These are phyloP conservation scores for Gymnoscelis rufifasciata DNA, from an alignment of 2,888 invertebrate species.

Conservation along the genomic window DNA sequence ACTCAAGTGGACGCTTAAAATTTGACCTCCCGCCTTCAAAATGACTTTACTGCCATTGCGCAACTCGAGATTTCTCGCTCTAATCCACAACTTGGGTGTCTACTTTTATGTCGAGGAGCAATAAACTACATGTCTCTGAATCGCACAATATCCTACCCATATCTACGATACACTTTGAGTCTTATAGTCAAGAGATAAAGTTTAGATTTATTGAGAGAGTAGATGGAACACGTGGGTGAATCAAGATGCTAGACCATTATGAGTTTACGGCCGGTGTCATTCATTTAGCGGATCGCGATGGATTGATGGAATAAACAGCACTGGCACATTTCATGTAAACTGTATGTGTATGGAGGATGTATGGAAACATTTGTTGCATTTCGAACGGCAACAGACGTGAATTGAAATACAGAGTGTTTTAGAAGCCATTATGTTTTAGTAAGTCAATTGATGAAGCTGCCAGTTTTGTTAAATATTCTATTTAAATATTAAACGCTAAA, in stretches of 20 bases:
- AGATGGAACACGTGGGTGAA: conserved; percentile 60
- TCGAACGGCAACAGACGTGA: background rate
- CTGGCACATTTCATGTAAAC: conserved; percentile 2
- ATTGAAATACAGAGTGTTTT: background rate
- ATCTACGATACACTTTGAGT: conserved; percentile 31
- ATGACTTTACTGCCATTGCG: conserved; percentile 54
- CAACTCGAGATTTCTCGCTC: conserved; percentile 55
- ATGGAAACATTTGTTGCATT: conserved; percentile 1
- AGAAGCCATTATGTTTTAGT: no score
- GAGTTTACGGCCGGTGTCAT: conserved; percentile 63
- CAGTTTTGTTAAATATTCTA: no score
- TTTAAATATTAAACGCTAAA: no score
- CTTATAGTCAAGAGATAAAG: conserved; percentile 35
- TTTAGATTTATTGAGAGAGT: conserved; percentile 12
- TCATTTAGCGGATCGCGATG: conserved; percentile 67
- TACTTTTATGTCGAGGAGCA: conserved; percentile 66
- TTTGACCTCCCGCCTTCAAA: conserved; percentile 57
- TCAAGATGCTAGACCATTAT: conserved; percentile 51
- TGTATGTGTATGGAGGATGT: background rate
- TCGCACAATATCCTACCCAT: conserved; percentile 27
- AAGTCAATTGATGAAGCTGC: no score
- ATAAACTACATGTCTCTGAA: conserved; percentile 56
- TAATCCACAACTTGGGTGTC: conserved; percentile 76
- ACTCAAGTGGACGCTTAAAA: conserved; percentile 51
- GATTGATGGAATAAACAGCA: conserved; percentile 35